These are phyloP conservation scores for Eucriotettix oculatus DNA, from an alignment of 2,888 invertebrate species.

Conservation along the genomic window DNA sequence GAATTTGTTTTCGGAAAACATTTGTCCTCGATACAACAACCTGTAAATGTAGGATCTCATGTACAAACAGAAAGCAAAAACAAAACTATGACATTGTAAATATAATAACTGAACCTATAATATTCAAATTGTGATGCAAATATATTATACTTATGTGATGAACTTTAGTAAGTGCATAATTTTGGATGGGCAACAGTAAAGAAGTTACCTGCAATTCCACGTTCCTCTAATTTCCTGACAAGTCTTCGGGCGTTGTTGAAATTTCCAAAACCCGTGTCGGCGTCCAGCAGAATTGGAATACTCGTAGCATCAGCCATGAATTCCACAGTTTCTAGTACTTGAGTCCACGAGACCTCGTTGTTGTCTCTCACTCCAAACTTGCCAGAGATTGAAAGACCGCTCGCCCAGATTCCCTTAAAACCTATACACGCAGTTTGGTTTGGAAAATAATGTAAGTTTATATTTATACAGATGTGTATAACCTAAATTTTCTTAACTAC, in stretches of 20 bases:
- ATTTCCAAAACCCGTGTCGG: constrained; percentile 30
- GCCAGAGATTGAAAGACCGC: constrained; percentile 27
- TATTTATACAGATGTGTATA: too few species aligned
- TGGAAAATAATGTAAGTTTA: too few species aligned
- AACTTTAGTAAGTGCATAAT: neutral
- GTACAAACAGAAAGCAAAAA: neutral
- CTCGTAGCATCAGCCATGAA: constrained; percentile 27
- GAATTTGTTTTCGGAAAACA: constrained; percentile 30
- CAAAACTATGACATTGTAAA: too few species aligned
- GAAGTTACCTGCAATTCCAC: constrained; percentile 25
- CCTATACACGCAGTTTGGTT: constrained; percentile 11
- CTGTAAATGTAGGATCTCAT: constrained; percentile 13
- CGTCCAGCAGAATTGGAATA: constrained; percentile 28
- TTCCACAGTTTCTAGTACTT: constrained; percentile 26
- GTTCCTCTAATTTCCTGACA: constrained; percentile 25
- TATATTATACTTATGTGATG: too few species aligned
- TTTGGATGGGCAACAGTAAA: neutral
- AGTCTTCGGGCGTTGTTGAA: constrained; percentile 29
- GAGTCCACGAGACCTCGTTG: constrained; percentile 30
- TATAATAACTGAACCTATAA: too few species aligned
- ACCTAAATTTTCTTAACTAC: too few species aligned
- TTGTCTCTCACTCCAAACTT: constrained; percentile 27
- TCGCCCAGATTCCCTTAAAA: constrained; percentile 26
- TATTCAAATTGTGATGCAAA: too few species aligned
- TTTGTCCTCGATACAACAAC: constrained; percentile 29